Evolutionary conservation across 2,113 vertebrate genomes (phyloP), one percentile per base, ranked within the genome.

Genomic region (Spea bombifrons): DNA sequence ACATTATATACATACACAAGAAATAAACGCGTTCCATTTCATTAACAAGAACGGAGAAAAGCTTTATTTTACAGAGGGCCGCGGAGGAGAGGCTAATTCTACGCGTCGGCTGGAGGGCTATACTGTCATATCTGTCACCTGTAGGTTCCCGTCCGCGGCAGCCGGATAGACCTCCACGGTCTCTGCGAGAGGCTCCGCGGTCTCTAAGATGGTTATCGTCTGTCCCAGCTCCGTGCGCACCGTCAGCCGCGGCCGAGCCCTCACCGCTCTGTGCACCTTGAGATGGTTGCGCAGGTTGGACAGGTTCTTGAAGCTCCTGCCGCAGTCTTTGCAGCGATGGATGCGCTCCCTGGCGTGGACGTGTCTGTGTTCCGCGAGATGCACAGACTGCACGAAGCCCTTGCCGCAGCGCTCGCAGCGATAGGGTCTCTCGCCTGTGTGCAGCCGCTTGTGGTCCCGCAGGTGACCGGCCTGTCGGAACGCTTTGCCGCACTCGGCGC

Each of bases 151-250:
- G 81, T 95, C 94, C 80, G 94, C 68, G 0, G 93, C 93, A 0
- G 92, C 92, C 81, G 94, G 94, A 75, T 95, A 96, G 30, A 92
- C 87, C 71, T 92, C 90, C 7, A 93, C 88, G 0, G 93, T 95
- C 83, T 95, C 94, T 69, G 92, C 93, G 45, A 97, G 88, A 0
- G 94, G 92, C 66, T 96, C 94, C 0, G 90, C 91, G 0, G 94
- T 95, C 89, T 95, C 93, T 0, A 96, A 95, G 86, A 97, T 95
- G 73, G 95, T 94, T 0, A 96, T 96, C 16, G 95, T 92, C 87
- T 97, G 94, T 12, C 94, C 95, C 0, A 96, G 92, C 84, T 95
- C 94, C 0, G 95, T 95, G 76, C 94, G 96, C 93, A 96, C 94
- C 78, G 95, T 95, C 0, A 93, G 87, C 76, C 88, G 88, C 9